These are phyloP conservation scores for Merops nubicus DNA, from an alignment of 2,113 vertebrate genomes.

Conservation along the genomic window DNA sequence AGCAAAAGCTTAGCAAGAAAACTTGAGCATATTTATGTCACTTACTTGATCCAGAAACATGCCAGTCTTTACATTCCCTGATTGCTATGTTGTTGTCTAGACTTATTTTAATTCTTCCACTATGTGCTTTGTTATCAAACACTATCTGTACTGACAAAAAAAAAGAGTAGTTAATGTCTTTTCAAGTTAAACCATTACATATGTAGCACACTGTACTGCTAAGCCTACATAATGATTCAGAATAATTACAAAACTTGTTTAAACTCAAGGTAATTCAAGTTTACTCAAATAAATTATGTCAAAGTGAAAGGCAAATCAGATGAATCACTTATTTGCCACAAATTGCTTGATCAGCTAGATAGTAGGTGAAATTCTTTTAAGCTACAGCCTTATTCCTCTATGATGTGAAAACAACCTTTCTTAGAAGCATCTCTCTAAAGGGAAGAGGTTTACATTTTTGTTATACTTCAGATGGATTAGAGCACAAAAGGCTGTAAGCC, in stretches of 20 bases:
- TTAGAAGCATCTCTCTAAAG: not conserved
- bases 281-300: not conserved
- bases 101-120: constrained; percentile 88
- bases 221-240: not conserved
- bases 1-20: not conserved
- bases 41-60: constrained; percentile 89
- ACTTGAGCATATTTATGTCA: constrained; percentile 11
- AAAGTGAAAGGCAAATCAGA: not conserved
- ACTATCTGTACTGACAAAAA: constrained; percentile 78
- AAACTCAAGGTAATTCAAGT: not conserved
- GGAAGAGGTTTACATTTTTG: not conserved
- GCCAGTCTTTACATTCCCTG: constrained; percentile 91
- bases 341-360: not conserved
- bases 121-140: constrained; percentile 92
- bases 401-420: not conserved
- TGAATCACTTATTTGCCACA: not conserved
- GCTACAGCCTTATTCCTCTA: not conserved
- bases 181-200: not conserved
- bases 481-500: not conserved
- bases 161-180: not conserved
- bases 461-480: not conserved
- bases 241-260: not conserved
- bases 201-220: not conserved
- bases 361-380: not conserved
- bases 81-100: constrained; percentile 86